Evolutionary conservation across 2,797 vertebrate species (phyloP).

Genomic region (Cynodonichthys magdalenae): DNA sequence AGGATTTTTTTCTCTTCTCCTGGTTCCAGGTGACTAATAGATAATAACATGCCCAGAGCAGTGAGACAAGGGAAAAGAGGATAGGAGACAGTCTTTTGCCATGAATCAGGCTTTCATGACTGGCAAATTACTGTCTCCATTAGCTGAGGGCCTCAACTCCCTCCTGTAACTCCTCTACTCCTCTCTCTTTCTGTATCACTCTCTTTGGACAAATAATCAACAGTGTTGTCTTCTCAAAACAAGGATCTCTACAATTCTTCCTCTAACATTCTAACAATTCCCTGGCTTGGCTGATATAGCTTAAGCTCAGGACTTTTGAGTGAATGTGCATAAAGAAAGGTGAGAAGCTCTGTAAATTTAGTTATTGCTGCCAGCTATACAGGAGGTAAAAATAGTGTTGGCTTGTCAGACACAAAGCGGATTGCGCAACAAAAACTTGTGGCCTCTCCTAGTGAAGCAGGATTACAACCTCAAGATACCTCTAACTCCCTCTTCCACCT

Average conservation of each 20-base stretch:
- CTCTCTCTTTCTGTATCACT: constrained; percentile 25
- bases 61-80: constrained; percentile 59
- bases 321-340: constrained; percentile 8
- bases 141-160: constrained; percentile 48
- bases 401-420: constrained; percentile 42
- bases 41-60: constrained; percentile 40
- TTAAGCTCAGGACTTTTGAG: constrained; percentile 19
- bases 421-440: constrained; percentile 52
- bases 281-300: constrained; percentile 26
- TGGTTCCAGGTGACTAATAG: constrained; percentile 65
- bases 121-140: constrained; percentile 68
- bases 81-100: constrained; percentile 61
- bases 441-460: constrained; percentile 30
- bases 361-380: constrained; percentile 16
- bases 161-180: constrained; percentile 41
- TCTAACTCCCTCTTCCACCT: constrained; percentile 55
- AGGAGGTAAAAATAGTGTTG: constrained; percentile 29
- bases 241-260: constrained; percentile 31
- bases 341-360: constrained; percentile 12
- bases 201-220: constrained; percentile 39
- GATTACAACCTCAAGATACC: constrained; percentile 49
- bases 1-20: constrained; percentile 26
- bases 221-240: constrained; percentile 39
- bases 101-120: constrained; percentile 74
- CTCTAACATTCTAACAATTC: constrained; percentile 16